Evolutionary conservation across 1,140 invertebrate genomes (phyloP).

Genomic region (Megathymus violae): DNA sequence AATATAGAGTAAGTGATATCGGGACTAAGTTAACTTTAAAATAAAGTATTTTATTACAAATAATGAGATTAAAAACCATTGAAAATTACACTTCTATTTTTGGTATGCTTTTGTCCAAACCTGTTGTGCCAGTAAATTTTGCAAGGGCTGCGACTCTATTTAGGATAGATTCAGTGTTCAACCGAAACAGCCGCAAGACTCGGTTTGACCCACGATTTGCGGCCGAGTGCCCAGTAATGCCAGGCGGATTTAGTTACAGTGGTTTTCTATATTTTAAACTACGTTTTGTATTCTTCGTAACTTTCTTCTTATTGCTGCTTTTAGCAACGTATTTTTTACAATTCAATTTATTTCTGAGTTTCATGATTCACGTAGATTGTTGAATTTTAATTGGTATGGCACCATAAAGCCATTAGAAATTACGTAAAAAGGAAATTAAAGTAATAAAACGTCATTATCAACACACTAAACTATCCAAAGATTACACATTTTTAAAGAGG

Average conservation of each 20-base stretch:
- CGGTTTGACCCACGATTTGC: constrained; percentile 19
- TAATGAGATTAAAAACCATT: too few relatives aligned
- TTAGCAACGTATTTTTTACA: constrained; percentile 1
- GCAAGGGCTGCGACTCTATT: background rate
- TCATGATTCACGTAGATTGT: too few relatives aligned
- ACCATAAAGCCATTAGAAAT: too few relatives aligned
- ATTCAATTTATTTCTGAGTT: background rate
- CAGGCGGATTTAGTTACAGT: constrained; percentile 13
- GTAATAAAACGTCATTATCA: too few relatives aligned
- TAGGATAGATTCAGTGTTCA: background rate
- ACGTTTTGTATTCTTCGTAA: constrained; percentile 5
- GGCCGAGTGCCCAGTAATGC: constrained; percentile 1
- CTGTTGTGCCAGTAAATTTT: background rate
- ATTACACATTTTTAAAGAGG: too few relatives aligned
- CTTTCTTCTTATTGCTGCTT: background rate
- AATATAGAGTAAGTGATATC: too few relatives aligned
- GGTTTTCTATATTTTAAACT: constrained; percentile 7
- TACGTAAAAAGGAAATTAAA: too few relatives aligned
- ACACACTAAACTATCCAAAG: too few relatives aligned
- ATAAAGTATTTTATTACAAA: background rate
- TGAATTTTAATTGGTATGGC: too few relatives aligned
- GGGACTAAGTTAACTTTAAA: too few relatives aligned
- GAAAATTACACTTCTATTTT: background rate
- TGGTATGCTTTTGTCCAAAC: background rate
- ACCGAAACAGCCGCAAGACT: constrained; percentile 14